These are phyloP conservation scores for Alouatta palliata DNA, from an alignment of 2,113 vertebrate genomes.

Conservation along the genomic window DNA sequence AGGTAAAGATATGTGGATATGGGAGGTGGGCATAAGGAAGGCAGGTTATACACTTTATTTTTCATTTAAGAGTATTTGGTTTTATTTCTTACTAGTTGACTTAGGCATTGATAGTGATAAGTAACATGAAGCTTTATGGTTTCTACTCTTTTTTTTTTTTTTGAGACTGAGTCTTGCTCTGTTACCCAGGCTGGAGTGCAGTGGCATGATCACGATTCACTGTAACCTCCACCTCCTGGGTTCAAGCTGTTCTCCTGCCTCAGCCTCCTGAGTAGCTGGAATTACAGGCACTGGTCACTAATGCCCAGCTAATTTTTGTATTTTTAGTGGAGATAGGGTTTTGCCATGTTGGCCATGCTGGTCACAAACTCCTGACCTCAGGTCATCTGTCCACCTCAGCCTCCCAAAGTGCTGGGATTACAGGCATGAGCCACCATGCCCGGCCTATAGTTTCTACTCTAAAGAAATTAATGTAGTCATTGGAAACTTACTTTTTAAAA, in stretches of 20 bases:
- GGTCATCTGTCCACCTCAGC: background rate
- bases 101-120: conserved; percentile 9
- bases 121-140: background rate
- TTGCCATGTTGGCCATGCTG: background rate
- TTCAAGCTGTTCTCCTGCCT: background rate
- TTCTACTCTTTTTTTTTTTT: background rate
- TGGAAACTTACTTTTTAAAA: conserved; percentile 47
- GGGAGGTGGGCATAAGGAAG: background rate
- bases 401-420: background rate
- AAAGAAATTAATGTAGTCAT: conserved; percentile 46
- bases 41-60: background rate
- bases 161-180: background rate
- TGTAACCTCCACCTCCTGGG: background rate
- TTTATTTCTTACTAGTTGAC: conserved; percentile 36
- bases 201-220: background rate
- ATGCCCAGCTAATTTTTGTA: background rate
- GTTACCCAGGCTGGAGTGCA: background rate
- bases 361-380: background rate
- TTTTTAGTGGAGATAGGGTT: background rate
- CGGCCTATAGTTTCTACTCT: no score
- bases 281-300: background rate
- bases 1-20: conserved; percentile 85
- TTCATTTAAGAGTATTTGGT: conserved; percentile 10
- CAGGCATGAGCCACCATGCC: background rate
- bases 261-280: background rate